These are phyloP conservation scores for Anaspis maculata DNA, from an alignment of 2,888 invertebrate species.

Conservation along the genomic window DNA sequence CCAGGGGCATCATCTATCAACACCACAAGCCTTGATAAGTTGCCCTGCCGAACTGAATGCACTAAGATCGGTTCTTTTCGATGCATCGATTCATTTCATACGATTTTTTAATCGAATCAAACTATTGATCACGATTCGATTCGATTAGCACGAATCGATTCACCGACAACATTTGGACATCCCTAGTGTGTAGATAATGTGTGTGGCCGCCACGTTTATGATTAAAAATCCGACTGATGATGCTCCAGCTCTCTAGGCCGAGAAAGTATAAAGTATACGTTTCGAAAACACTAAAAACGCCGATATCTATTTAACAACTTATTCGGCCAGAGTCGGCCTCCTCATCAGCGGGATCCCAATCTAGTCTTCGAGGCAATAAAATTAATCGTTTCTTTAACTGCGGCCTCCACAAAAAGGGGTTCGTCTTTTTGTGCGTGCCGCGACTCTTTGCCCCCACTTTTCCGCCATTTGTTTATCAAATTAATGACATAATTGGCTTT, in stretches of 20 bases:
- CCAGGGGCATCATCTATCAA: too few species aligned
- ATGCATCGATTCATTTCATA: too few species aligned
- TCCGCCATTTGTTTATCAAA: background rate
- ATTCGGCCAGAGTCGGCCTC: constrained; percentile 23
- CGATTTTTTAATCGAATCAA: too few species aligned
- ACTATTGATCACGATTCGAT: too few species aligned
- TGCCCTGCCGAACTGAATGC: too few species aligned
- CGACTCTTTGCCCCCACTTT: background rate
- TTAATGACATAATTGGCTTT: constrained; percentile 8
- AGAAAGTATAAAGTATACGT: constrained; percentile 23
- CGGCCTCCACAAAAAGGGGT: constrained; percentile 12
- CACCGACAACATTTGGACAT: too few species aligned
- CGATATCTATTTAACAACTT: constrained; percentile 36
- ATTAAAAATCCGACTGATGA: constrained; percentile 23
- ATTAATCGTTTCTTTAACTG: constrained; percentile 17
- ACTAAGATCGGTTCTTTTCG: too few species aligned
- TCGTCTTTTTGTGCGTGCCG: background rate
- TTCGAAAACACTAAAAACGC: constrained; percentile 31
- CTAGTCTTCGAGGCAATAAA: constrained; percentile 15
- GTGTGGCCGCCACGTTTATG: constrained; percentile 27
- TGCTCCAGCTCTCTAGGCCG: too few species aligned
- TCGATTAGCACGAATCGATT: too few species aligned
- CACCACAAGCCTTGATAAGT: too few species aligned
- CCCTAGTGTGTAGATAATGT: constrained; percentile 18
- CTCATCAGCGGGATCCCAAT: constrained; percentile 13